Evolutionary conservation across 2,888 invertebrate species (phyloP), one percentile per base, ranked within the genome.

Genomic region (Lymantria dispar): DNA sequence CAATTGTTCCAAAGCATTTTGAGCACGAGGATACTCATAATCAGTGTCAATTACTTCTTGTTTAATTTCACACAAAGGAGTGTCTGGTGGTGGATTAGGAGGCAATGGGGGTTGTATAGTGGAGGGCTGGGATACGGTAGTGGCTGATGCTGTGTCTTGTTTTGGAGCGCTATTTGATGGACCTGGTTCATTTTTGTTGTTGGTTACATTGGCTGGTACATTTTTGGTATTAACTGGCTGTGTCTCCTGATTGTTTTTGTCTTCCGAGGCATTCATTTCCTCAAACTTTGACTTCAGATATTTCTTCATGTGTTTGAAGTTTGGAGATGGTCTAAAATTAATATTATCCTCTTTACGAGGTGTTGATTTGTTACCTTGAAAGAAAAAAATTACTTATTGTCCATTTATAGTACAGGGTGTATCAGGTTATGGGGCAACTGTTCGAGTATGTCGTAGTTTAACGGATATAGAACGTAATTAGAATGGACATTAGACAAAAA

Each of bases 261-360:
- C 8, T 31, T 13, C 43, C 5, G 38, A 12, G 3, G 38, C 22
- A n/a, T 38, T 47, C 42, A 44, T 47, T 12, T 48, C 43, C 50
- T 78, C 76, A 47, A 78, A 74, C 56, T 83, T 79, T 0, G 71
- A 78, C 40, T 78, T 76, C 0, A 83, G 62, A 55, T 80, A 83
- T 43, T 87, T 87, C 60, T 78, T 84, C 86, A 86, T 87, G 36
- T 83, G 81, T 64, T 78, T 83, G 44, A 84, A 83, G 54, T 85
- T 83, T 22, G 79, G 80, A 0, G 82, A 84, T 13, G 84, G 77
- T 13, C 75, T 70, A 58, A 84, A 83, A 30, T 76, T 77, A 38
- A 83, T 73, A 9, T 59, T 58, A 30, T 80, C 73, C 53, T 80
- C 82, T 58, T 80, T 73, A 0, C 29, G 46, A 37, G 50, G 38